A percentile compares a stretch with the other conserved stretches of the same genome.
Conservation (phyloP, 2,797 vertebrate genomes). For the Melanotaenia boesemani region DNA sequence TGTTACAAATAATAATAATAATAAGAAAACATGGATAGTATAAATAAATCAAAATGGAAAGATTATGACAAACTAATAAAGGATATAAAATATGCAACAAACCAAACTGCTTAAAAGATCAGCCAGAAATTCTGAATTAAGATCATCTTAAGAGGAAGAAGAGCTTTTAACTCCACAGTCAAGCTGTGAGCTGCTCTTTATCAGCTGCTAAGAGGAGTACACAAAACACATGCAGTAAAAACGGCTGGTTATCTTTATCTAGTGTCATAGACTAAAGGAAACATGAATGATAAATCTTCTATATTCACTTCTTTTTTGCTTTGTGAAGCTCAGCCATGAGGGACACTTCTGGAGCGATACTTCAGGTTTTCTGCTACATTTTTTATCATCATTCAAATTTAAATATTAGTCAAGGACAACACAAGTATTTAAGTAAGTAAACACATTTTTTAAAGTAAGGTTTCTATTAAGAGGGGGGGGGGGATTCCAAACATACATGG, state of each 20-base stretch:
- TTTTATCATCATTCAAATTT: no score
- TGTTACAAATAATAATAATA: no score
- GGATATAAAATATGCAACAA: no score
- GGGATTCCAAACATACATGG: no score
- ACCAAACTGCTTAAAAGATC: not conserved
- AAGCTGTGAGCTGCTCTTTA: not conserved
- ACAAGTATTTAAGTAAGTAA: no score
- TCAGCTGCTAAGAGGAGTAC: not conserved
- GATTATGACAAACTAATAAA: no score
- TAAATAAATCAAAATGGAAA: not conserved
- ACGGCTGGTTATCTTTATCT: no score
- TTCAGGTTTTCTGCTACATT: no score
- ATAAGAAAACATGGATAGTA: not conserved
- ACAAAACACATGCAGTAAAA: no score
- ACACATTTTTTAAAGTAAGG: no score
- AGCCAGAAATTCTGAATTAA: not conserved
- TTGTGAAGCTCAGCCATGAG: not conserved
- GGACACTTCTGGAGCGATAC: not conserved
- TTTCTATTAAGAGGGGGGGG: no score
- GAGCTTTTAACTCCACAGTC: not conserved
- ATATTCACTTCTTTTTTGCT: not conserved
- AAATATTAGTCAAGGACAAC: no score
- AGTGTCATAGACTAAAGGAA: not conserved
- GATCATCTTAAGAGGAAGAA: not conserved
- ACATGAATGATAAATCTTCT: not conserved